Evolutionary conservation across 2,113 vertebrate species (phyloP).

Genomic region (Hippocampus abdominalis): DNA sequence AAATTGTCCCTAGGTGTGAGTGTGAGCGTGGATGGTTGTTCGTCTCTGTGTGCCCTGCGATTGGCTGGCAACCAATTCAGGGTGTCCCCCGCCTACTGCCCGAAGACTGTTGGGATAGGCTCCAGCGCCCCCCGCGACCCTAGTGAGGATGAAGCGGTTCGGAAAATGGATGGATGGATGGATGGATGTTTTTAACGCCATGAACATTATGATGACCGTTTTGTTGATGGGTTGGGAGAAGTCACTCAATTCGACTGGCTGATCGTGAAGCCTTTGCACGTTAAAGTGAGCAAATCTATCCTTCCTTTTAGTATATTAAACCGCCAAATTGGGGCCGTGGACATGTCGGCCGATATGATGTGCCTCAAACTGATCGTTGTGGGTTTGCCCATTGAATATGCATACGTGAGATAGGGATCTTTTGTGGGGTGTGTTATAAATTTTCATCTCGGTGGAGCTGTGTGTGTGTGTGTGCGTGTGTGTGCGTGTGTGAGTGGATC

Average conservation of each 20-base stretch:
- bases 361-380: constrained; percentile 23
- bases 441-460: constrained; percentile 83
- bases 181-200: constrained; percentile 3
- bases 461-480: constrained; percentile 69
- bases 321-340: neutral
- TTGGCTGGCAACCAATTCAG: too few species aligned
- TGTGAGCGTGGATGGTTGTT: too few species aligned
- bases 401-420: constrained; percentile 93
- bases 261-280: neutral
- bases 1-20: too few species aligned
- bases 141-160: too few species aligned
- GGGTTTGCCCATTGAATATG: constrained; percentile 71
- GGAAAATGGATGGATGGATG: too few species aligned
- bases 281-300: constrained; percentile 16
- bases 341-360: neutral
- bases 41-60: too few species aligned
- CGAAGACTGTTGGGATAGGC: too few species aligned
- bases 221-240: neutral
- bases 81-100: too few species aligned
- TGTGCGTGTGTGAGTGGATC: constrained; percentile 74
- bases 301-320: neutral
- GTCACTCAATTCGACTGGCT: neutral
- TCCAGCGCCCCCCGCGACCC: too few species aligned
- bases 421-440: constrained; percentile 94
- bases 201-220: neutral